phyloP scores from a whole-genome alignment of 2,888 invertebrate species.

The Rhamnusium bicolor region DNA sequence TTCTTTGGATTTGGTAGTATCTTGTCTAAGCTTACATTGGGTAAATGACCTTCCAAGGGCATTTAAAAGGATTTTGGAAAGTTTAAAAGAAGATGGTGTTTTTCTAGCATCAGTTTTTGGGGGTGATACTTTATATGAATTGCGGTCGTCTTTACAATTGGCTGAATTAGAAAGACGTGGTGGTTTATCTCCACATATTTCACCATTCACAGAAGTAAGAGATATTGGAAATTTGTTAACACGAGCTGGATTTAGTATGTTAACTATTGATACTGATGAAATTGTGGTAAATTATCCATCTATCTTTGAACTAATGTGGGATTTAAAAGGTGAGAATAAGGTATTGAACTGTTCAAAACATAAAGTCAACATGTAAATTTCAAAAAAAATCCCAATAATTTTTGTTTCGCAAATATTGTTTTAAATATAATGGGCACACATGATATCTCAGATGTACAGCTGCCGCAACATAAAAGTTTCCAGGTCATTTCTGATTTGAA shows the following conservation, averaged over 20 bases:
- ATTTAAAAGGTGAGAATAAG: slow-evolving; percentile 85
- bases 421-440: too few relatives aligned
- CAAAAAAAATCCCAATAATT: too few relatives aligned
- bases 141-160: slow-evolving; percentile 91
- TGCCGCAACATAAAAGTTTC: too few relatives aligned
- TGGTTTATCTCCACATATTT: slow-evolving; percentile 91
- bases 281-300: slow-evolving; percentile 91
- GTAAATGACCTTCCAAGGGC: slow-evolving; percentile 96
- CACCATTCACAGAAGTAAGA: slow-evolving; percentile 89
- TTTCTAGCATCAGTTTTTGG: slow-evolving; percentile 96
- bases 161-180: slow-evolving; percentile 94
- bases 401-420: too few relatives aligned
- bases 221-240: slow-evolving; percentile 92
- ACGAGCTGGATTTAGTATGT: slow-evolving; percentile 90
- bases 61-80: slow-evolving; percentile 78
- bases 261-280: slow-evolving; percentile 96
- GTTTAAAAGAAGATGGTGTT: slow-evolving; percentile 91
- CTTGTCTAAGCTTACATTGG: slow-evolving; percentile 94
- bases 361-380: too few relatives aligned
- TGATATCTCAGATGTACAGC: too few relatives aligned
- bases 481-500: too few relatives aligned
- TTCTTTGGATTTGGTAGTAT: slow-evolving; percentile 90
- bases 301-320: slow-evolving; percentile 95
- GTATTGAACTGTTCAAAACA: too few relatives aligned
- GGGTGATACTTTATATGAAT: slow-evolving; percentile 94